These are phyloP conservation scores for Lasioglossum oenotherae DNA, from an alignment of 2,888 invertebrate species.

Conservation along the genomic window DNA sequence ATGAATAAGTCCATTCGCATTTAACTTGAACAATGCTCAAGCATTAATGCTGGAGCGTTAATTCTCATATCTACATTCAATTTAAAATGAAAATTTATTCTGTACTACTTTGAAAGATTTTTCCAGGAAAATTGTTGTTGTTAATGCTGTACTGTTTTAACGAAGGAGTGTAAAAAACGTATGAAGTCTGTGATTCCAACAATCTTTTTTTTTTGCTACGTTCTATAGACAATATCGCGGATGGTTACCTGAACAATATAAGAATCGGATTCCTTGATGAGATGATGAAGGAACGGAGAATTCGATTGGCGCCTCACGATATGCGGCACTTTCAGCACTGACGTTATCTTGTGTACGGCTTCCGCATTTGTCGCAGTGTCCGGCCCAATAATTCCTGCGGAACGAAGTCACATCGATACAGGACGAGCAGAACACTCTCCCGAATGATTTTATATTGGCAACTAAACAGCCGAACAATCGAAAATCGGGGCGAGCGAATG, in stretches of 20 bases:
- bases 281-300: slow-evolving; percentile 77
- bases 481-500: background rate
- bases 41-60: background rate
- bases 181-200: background rate
- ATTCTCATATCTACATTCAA: background rate
- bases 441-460: background rate
- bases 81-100: background rate
- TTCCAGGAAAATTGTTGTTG: background rate
- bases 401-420: slow-evolving; percentile 11
- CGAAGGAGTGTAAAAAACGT: background rate
- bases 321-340: slow-evolving; percentile 81
- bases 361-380: slow-evolving; percentile 78
- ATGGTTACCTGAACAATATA: slow-evolving; percentile 76
- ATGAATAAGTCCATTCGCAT: too few species aligned
- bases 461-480: background rate
- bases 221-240: background rate
- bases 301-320: slow-evolving; percentile 76
- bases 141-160: background rate
- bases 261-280: slow-evolving; percentile 77
- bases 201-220: background rate
- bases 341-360: slow-evolving; percentile 82
- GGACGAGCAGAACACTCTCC: background rate
- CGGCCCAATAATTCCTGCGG: slow-evolving; percentile 82
- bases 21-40: background rate
- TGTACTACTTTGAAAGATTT: background rate